These are phyloP conservation scores for Rhingia campestris DNA, from an alignment of 2,888 invertebrate genomes.

Conservation along the genomic window DNA sequence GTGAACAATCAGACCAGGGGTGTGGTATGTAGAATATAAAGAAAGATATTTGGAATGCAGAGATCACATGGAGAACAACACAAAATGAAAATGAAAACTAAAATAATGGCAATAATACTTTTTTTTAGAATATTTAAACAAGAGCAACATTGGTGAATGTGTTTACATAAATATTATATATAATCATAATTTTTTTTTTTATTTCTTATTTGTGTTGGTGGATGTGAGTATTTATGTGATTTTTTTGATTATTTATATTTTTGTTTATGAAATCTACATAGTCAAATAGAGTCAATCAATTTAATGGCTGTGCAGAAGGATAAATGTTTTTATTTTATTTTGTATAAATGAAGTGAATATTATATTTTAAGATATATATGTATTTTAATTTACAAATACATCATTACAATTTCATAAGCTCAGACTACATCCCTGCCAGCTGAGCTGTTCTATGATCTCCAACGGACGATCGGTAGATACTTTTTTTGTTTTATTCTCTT, in stretches of 20 bases:
- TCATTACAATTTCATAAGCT: not conserved
- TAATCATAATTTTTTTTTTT: not conserved
- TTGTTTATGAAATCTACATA: not conserved
- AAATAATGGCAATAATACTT: not conserved
- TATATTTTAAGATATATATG: too few relatives aligned
- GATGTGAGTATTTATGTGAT: constrained; percentile 27
- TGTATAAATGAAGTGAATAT: too few relatives aligned
- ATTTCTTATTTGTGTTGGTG: constrained; percentile 20
- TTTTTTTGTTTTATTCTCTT: constrained; percentile 39
- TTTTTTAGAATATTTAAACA: constrained; percentile 12
- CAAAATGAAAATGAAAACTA: constrained; percentile 10
- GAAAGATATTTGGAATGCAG: constrained; percentile 64
- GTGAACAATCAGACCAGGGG: constrained; percentile 75
- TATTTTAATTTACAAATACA: too few relatives aligned
- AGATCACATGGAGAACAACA: constrained; percentile 63
- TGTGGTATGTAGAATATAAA: constrained; percentile 72
- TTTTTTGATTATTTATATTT: not conserved
- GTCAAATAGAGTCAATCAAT: not conserved
- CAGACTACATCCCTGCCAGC: constrained; percentile 66
- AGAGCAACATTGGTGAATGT: constrained; percentile 58
- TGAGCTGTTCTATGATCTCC: constrained; percentile 67
- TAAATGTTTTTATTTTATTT: too few relatives aligned
- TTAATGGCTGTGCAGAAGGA: too few relatives aligned
- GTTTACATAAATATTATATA: too few relatives aligned
- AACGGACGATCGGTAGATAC: constrained; percentile 63